These are phyloP conservation scores for Drosophila multiciliata DNA, from an alignment of 2,888 invertebrate genomes.

Conservation along the genomic window DNA sequence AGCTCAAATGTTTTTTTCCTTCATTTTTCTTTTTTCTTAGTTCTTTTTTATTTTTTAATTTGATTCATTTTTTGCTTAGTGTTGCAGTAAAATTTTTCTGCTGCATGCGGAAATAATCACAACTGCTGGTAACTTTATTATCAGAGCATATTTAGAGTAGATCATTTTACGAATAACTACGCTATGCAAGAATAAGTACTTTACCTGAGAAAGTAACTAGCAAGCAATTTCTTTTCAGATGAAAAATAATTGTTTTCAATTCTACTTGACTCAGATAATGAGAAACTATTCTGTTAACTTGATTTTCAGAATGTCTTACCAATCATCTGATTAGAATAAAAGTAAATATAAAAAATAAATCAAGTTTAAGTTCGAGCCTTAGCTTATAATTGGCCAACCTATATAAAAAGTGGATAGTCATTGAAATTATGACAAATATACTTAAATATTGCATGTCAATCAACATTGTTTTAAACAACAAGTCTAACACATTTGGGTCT, in stretches of 20 bases:
- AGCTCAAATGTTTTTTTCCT: slow-evolving; percentile 48
- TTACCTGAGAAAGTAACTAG: slow-evolving; percentile 10
- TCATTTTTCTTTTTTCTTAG: slow-evolving; percentile 9
- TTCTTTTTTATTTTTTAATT: slow-evolving; percentile 33
- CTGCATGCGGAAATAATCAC: slow-evolving; percentile 68
- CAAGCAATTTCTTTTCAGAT: background rate
- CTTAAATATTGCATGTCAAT: slow-evolving; percentile 33
- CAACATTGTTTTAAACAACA: slow-evolving; percentile 2
- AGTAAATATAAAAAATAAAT: background rate
- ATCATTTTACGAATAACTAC: slow-evolving; percentile 9
- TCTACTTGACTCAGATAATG: background rate
- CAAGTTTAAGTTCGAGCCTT: background rate
- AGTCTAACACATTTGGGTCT: slow-evolving; percentile 18
- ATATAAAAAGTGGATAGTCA: slow-evolving; percentile 1
- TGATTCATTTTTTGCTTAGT: slow-evolving; percentile 41
- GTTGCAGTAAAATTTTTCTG: slow-evolving; percentile 48
- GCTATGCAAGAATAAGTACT: background rate
- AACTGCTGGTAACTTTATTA: slow-evolving; percentile 46
- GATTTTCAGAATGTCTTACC: background rate
- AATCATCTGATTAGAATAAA: background rate
- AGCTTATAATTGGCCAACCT: background rate
- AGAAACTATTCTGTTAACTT: background rate
- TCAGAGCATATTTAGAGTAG: slow-evolving; percentile 15
- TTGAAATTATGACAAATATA: slow-evolving; percentile 4
- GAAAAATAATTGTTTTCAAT: background rate